Evolutionary conservation across 2,113 vertebrate species (phyloP), one percentile per base, ranked within the genome.

Genomic region (Esox niger): DNA sequence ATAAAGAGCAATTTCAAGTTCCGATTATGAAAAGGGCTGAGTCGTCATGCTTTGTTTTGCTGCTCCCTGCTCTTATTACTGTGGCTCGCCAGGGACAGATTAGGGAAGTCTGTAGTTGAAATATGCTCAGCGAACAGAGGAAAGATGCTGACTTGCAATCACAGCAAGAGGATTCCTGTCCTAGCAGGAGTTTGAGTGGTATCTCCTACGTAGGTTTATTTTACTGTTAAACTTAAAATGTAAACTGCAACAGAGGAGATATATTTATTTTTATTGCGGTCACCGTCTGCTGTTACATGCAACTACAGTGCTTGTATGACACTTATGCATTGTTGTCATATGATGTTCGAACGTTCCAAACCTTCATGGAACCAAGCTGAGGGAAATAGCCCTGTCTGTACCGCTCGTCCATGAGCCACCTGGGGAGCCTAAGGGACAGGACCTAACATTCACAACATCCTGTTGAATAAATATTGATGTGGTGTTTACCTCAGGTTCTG

Each of bases 1-100:
- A 52, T 61, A 43, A 66, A 66, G 57, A 66, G 56, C 25, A 30
- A 63, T 73, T 68, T 66, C 25, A 68, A 57, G n/a, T 64, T 68
- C 46, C 26, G 32, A 32, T 68, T 25, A 47, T 1, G 11, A 32
- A 26, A 64, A 62, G 20, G 71, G 68, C 64, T 71, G 74, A 62
- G 68, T 47, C 21, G 23, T 17, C 23, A 11, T 47, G 35, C 38
- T 69, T 54, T 64, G 61, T 65, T 76, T 71, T 71, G 63, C 57
- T 38, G 38, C 2, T 29, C 1, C 38, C 29, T 17, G 52, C 59
- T 66, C 33, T 66, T 67, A 57, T 60, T 71, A 21, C 31, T 15
- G 21, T 30, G 15, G 35, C 64, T 68, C 64, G 33, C 38, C 69
- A 71, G 69, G 58, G 52, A 60, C 54, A 32, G 25, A 23, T 20